Evolutionary conservation across 2,888 invertebrate species (phyloP), one percentile per base, ranked within the genome.

Genomic region (Synergus japonicus): DNA sequence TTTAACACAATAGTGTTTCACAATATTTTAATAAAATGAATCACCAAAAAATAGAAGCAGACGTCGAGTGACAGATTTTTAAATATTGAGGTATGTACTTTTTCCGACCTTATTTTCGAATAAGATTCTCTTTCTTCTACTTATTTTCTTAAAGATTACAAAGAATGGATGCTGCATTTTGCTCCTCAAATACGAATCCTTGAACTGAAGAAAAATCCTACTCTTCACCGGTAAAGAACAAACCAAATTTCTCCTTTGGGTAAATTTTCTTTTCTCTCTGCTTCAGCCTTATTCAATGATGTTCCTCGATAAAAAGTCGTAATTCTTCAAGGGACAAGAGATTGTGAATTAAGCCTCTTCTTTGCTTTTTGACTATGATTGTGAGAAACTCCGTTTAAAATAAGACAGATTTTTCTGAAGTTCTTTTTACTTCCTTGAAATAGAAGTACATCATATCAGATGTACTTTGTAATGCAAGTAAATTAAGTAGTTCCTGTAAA

Each of bases 301-400:
- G 37, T 41, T n/a, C 37, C 4, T 54, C 54, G 54, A 73, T 73
- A 73, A 73, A 73, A 73, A 73, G 73, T 37, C 73, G 73, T 73
- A 54, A 73, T 73, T 29, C 54, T 73, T 54, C 49, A 73, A 73
- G n/a, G 73, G 12, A 73, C 73, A 73, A 73, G 54, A 73, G 73
- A n/a, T 29, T 73, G 54, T 54, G 54, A 54, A 73, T 73, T 73
- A 12, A 37, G 15, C 37, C 37, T 49, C 9, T 37, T 54, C 60
- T 67, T 43, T 67, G 22, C 67, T 22, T 73, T 54, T 54, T 15
- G 37, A 54, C 73, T 54, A 54, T 37, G 54, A 73, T 54, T n/a
- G 37, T 37, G 54, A 15, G 5, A 49, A 54, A 54, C 54, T 22
- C 37, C 5, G 22, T 73, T 73, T 67, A 22, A 4, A 44, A 44